A percentile compares a stretch with the other conserved stretches of the same genome.
Conservation (phyloP, 2,797 vertebrate species). For the Hypotaenidia okinawae region DNA sequence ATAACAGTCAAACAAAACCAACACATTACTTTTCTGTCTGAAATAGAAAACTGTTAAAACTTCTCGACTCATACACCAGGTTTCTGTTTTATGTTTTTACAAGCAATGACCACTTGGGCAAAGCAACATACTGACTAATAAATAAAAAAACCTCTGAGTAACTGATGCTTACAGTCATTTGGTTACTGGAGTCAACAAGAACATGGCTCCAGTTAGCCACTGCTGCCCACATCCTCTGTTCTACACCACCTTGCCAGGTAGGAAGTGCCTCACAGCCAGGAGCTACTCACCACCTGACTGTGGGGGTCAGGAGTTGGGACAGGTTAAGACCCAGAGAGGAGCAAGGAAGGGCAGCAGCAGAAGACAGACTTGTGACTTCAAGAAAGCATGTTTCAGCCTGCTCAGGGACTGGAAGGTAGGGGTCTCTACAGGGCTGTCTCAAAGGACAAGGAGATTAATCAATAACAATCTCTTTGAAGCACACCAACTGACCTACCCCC, state of each 20-base stretch:
- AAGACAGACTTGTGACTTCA: background rate
- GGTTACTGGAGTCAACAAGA: background rate
- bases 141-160: background rate
- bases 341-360: background rate
- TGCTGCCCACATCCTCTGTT: background rate
- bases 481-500: background rate
- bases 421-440: background rate
- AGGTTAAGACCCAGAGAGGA: background rate
- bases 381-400: background rate
- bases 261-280: background rate
- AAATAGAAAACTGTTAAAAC: background rate
- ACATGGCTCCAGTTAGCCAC: background rate
- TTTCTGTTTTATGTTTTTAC: background rate
- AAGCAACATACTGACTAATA: background rate
- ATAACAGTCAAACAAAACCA: background rate
- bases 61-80: background rate
- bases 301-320: background rate
- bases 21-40: background rate
- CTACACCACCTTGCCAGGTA: background rate
- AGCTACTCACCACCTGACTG: background rate
- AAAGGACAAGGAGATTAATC: background rate
- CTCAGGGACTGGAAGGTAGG: background rate
- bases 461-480: background rate
- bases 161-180: background rate
- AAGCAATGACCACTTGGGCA: background rate